Percentiles rank a stretch among this genome's conserved stretches.
These are phyloP conservation scores for Corythaixoides concolor DNA, from an alignment of 2,113 vertebrate genomes.

Conservation along the genomic window DNA sequence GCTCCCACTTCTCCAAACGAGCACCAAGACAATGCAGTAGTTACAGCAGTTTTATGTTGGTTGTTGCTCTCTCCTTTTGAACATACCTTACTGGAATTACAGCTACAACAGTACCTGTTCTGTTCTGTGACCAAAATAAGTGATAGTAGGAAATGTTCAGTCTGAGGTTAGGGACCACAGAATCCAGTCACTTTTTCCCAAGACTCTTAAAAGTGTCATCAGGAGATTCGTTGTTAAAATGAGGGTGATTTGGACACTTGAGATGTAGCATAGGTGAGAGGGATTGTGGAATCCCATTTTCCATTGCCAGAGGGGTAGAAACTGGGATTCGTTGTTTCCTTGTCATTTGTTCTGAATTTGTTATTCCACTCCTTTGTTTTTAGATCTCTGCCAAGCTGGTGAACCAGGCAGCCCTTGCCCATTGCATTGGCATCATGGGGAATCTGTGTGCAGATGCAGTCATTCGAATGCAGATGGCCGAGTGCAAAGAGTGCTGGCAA, in stretches of 20 bases:
- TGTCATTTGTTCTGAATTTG: neutral
- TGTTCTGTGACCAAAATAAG: neutral
- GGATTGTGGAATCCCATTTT: too few species aligned
- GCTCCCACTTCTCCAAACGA: neutral
- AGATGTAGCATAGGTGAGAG: neutral
- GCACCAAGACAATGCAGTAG: neutral
- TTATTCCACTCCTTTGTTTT: neutral
- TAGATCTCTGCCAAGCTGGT: slow-evolving; percentile 63
- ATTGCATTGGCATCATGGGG: slow-evolving; percentile 70
- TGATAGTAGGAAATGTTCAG: neutral
- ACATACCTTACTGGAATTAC: neutral
- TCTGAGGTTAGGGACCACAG: neutral
- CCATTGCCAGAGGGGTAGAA: neutral
- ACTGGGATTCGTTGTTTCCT: neutral
- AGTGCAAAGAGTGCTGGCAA: slow-evolving; percentile 74
- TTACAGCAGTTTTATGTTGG: accelerated
- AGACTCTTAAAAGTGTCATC: accelerated
- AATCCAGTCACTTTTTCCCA: neutral
- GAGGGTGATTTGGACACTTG: neutral
- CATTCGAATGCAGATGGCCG: slow-evolving; percentile 66
- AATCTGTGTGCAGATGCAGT: slow-evolving; percentile 69
- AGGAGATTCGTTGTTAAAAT: neutral
- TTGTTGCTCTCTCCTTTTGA: neutral
- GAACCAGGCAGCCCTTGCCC: slow-evolving; percentile 57
- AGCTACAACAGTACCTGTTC: neutral